phyloP scores from a whole-genome alignment of 1,140 invertebrate genomes.

The Drosophila saltans region DNA sequence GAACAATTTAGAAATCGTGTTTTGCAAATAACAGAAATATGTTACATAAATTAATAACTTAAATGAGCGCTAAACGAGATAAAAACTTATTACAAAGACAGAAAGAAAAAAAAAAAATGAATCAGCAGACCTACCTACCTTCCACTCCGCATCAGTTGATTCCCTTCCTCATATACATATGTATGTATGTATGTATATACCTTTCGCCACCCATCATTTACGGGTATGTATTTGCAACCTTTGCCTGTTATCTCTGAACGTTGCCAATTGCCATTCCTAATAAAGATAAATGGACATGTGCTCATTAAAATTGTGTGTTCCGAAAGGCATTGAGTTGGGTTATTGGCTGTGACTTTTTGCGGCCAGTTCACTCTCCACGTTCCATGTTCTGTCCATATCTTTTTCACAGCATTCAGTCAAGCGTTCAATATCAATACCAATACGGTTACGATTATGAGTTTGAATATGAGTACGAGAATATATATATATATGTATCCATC shows the following conservation, averaged over 20 bases:
- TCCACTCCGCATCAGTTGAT: background rate
- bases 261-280: slow-evolving; percentile 75
- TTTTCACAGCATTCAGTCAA: slow-evolving; percentile 65
- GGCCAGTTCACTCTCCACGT: slow-evolving; percentile 32
- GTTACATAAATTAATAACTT: slow-evolving; percentile 70
- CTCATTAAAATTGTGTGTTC: slow-evolving; percentile 51
- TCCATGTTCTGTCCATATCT: slow-evolving; percentile 35
- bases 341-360: slow-evolving; percentile 68
- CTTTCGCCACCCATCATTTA: background rate
- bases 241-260: slow-evolving; percentile 61
- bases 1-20: slow-evolving; percentile 53
- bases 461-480: background rate
- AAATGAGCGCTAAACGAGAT: slow-evolving; percentile 41
- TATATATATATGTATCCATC: slow-evolving; percentile 19
- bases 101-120: slow-evolving; percentile 11
- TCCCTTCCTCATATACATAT: too few relatives aligned
- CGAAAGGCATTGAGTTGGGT: slow-evolving; percentile 69
- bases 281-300: slow-evolving; percentile 74
- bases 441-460: background rate
- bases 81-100: slow-evolving; percentile 40
- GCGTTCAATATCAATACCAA: slow-evolving; percentile 68
- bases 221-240: background rate
- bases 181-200: background rate
- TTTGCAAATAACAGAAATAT: slow-evolving; percentile 40
- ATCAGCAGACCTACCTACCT: slow-evolving; percentile 23